Evolutionary conservation across 2,797 vertebrate species (phyloP).

Genomic region (Lagorchestes hirsutus): DNA sequence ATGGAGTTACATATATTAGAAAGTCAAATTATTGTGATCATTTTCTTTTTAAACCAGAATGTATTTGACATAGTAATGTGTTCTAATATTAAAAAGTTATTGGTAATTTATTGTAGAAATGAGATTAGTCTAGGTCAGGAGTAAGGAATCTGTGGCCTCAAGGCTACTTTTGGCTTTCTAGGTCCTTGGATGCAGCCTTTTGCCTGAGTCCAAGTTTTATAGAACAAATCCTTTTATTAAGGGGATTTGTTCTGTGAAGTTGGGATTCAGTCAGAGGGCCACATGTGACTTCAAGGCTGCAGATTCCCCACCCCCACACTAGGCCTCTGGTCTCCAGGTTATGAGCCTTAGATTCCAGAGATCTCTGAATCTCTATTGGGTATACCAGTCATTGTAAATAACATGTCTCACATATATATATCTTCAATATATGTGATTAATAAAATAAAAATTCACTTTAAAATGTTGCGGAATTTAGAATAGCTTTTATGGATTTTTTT

Average conservation of each 20-base stretch:
- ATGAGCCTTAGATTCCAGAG: neutral
- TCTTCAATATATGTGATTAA: neutral
- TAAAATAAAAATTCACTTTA: neutral
- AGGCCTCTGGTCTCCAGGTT: slow-evolving; percentile 34
- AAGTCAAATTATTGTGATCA: neutral
- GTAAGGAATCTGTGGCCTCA: no score
- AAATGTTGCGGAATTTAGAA: neutral
- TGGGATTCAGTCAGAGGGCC: no score
- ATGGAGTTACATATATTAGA: neutral
- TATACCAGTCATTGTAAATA: neutral
- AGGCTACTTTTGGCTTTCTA: no score
- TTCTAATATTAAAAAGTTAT: slow-evolving; percentile 58
- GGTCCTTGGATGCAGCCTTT: no score
- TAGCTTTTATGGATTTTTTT: neutral
- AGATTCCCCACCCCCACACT: neutral
- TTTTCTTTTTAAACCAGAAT: slow-evolving; percentile 58
- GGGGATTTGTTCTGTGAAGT: no score
- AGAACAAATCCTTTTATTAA: no score
- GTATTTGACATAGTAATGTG: slow-evolving; percentile 32
- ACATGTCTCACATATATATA: neutral
- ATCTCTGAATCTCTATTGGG: neutral
- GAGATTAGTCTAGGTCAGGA: slow-evolving; percentile 17
- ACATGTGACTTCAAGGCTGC: no score
- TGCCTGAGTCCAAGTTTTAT: no score
- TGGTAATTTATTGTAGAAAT: slow-evolving; percentile 45